Conservation (phyloP, 2,888 invertebrate genomes). For the Dicycla oo region DNA sequence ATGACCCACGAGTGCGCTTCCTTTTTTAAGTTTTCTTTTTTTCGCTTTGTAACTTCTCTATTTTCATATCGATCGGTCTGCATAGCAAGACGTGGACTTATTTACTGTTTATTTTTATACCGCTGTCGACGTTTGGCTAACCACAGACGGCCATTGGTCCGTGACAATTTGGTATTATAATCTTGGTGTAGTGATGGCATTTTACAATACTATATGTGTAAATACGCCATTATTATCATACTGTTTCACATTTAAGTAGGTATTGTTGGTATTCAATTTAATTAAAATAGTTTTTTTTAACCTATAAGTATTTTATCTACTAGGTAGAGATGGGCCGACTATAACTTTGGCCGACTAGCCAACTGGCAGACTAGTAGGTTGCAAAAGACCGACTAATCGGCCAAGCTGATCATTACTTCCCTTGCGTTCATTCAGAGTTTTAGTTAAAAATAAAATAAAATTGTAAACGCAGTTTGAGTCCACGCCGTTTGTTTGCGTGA, state of each 20-base stretch:
- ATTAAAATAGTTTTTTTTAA: too few relatives aligned
- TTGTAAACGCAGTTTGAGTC: too few relatives aligned
- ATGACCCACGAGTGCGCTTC: conserved; percentile 26
- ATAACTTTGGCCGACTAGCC: neutral
- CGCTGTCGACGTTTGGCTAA: conserved; percentile 1
- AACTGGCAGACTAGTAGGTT: neutral
- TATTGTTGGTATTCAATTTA: neutral
- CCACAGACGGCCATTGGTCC: conserved; percentile 26
- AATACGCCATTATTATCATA: neutral
- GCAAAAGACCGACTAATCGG: neutral
- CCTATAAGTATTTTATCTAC: too few relatives aligned
- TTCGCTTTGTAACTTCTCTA: neutral
- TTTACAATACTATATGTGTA: too few relatives aligned
- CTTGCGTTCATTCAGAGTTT: neutral
- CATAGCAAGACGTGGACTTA: conserved; percentile 16
- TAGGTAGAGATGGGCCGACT: neutral
- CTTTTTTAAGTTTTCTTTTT: conserved; percentile 25
- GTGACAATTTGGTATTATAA: conserved; percentile 29
- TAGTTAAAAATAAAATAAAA: too few relatives aligned
- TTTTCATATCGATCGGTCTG: conserved; percentile 43
- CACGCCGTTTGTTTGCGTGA: too few relatives aligned
- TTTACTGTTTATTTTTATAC: conserved; percentile 23
- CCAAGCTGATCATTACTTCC: neutral
- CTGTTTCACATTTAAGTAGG: neutral
- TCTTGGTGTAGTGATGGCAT: conserved; percentile 1